Percentiles rank a stretch among this genome's conserved stretches.
phyloP scores from a whole-genome alignment of 2,888 invertebrate species.

The Caenorhabditis sinica region DNA sequence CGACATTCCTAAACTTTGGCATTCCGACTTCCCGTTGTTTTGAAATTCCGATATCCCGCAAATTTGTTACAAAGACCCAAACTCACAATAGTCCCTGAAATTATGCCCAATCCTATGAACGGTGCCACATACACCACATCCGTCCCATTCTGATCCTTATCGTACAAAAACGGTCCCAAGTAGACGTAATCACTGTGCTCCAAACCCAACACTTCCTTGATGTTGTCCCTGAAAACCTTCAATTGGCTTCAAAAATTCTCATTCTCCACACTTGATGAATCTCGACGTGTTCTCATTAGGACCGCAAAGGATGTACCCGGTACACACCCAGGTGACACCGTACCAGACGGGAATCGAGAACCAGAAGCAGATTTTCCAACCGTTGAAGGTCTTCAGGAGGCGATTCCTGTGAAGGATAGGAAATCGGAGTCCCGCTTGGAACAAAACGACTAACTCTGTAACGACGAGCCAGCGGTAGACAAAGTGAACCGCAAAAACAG shows the following conservation, averaged over 20 bases:
- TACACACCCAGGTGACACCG: constrained; percentile 17
- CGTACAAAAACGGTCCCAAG: constrained; percentile 6
- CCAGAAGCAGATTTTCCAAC: constrained; percentile 20
- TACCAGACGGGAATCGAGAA: constrained; percentile 3
- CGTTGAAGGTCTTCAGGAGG: background rate
- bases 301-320: constrained; percentile 10
- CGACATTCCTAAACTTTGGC: too few species aligned
- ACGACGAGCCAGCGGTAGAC: constrained; percentile 36
- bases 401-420: background rate
- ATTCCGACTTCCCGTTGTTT: too few species aligned
- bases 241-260: too few species aligned
- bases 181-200: constrained; percentile 3
- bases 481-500: constrained; percentile 39
- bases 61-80: background rate
- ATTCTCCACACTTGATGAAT: background rate
- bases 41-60: too few species aligned
- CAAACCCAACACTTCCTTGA: constrained; percentile 9
- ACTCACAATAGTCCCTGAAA: constrained; percentile 4
- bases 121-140: constrained; percentile 9
- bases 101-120: constrained; percentile 20
- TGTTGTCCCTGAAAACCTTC: background rate
- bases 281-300: constrained; percentile 24
- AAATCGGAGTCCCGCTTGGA: background rate
- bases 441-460: background rate
- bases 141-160: constrained; percentile 1